Evolutionary conservation across 30 jellyfish, hydroid and myxozoan species (phyloP).

Genomic region (Aurelia sp.): DNA sequence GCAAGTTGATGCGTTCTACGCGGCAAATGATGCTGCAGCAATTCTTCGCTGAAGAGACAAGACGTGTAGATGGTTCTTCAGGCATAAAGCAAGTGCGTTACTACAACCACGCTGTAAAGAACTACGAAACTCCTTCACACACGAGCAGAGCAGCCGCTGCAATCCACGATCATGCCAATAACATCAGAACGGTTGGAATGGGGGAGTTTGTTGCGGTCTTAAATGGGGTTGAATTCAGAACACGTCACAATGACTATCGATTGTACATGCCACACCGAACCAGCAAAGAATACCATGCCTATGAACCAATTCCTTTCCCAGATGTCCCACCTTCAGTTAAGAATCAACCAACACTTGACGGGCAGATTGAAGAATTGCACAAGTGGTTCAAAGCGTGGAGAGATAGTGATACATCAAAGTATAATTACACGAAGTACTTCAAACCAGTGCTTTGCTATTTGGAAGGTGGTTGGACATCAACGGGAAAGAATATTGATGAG

Average conservation of each 20-base stretch:
- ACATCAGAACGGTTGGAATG: conserved; percentile 74
- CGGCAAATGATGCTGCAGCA: conserved; percentile 91
- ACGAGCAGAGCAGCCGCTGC: conserved; percentile 62
- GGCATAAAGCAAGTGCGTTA: conserved; percentile 60
- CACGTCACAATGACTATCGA: conserved; percentile 87
- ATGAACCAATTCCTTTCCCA: conserved; percentile 84
- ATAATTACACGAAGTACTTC: conserved; percentile 81
- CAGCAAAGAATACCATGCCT: conserved; percentile 56
- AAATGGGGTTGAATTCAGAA: conserved; percentile 84
- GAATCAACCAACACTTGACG: conserved; percentile 41
- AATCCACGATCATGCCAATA: conserved; percentile 77
- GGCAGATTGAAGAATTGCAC: conserved; percentile 77
- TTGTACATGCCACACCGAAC: conserved; percentile 66
- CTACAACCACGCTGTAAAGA: conserved; percentile 21
- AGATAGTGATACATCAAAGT: conserved; percentile 61
- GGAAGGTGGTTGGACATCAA: conserved; percentile 87
- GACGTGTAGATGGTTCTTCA: conserved; percentile 77
- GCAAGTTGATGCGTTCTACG: conserved; percentile 30
- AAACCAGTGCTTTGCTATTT: conserved; percentile 80
- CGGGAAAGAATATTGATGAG: conserved; percentile 76
- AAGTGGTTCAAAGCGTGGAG: conserved; percentile 87
- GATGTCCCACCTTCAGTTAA: conserved; percentile 79
- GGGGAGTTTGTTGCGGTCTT: conserved; percentile 82
- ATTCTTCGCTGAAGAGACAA: conserved; percentile 77
- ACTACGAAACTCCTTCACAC: conserved; percentile 67